These are phyloP conservation scores for Ptychadena robeensis DNA, from an alignment of 2,797 vertebrate species.

Conservation along the genomic window DNA sequence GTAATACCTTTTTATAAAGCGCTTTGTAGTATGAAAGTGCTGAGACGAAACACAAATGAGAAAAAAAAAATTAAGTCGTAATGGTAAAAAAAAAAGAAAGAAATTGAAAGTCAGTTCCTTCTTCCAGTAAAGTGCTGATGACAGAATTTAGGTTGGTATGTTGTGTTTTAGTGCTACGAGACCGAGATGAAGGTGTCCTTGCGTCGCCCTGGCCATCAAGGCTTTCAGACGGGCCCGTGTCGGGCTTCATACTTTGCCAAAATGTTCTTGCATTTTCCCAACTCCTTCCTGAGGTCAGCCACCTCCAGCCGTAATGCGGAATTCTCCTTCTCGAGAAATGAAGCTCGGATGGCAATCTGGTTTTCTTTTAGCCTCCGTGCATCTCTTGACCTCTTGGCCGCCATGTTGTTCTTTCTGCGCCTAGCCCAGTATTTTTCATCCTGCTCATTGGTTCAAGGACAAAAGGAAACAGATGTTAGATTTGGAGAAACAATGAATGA, in stretches of 20 bases:
- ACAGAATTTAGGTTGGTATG: constrained; percentile 73
- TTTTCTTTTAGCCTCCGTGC: constrained; percentile 96
- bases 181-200: constrained; percentile 80
- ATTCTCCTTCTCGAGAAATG: constrained; percentile 98
- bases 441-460: constrained; percentile 77
- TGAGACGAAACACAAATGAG: constrained; percentile 59
- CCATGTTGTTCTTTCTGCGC: constrained; percentile 98
- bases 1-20: constrained; percentile 72
- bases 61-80: constrained; percentile 51
- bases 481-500: constrained; percentile 52
- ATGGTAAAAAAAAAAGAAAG: constrained; percentile 40
- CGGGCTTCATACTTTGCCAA: constrained; percentile 91
- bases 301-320: constrained; percentile 89
- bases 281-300: constrained; percentile 91
- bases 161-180: constrained; percentile 74
- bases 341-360: constrained; percentile 96
- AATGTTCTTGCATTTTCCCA: constrained; percentile 94
- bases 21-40: constrained; percentile 69
- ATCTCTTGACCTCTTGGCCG: constrained; percentile 92
- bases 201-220: constrained; percentile 71
- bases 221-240: constrained; percentile 86
- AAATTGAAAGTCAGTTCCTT: constrained; percentile 68
- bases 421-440: constrained; percentile 96
- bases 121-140: constrained; percentile 82
- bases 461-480: constrained; percentile 69